Conservation (phyloP, 2,113 vertebrate genomes). For the Nyctereutes procyonoides region DNA sequence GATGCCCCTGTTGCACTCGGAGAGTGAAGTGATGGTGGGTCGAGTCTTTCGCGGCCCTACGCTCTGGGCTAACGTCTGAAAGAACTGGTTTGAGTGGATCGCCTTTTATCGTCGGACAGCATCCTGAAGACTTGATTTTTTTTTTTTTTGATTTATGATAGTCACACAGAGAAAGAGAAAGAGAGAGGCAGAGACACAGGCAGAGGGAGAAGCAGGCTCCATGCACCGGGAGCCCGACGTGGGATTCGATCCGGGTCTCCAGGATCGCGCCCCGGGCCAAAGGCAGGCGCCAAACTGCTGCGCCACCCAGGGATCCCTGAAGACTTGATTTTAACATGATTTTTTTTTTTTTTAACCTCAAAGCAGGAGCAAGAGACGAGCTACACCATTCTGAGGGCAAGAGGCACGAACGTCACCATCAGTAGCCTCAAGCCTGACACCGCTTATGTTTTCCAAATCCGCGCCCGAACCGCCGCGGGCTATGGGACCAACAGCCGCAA, state of each 20-base stretch:
- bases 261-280: too few species aligned
- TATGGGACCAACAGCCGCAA: conserved; percentile 97
- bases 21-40: background rate
- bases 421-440: conserved; percentile 96
- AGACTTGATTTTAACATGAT: conserved; percentile 80
- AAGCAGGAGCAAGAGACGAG: conserved; percentile 99
- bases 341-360: conserved; percentile 83
- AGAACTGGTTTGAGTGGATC: background rate
- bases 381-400: conserved; percentile 97
- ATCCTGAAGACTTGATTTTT: conserved; percentile 65
- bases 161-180: too few species aligned
- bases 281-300: too few species aligned
- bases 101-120: conserved; percentile 37
- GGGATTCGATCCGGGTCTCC: too few species aligned
- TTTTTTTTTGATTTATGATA: too few species aligned
- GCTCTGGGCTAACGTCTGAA: background rate
- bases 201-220: too few species aligned
- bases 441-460: conserved; percentile 96
- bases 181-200: too few species aligned
- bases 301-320: too few species aligned
- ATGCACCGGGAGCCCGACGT: too few species aligned
- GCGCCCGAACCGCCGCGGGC: conserved; percentile 97
- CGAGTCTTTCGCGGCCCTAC: background rate
- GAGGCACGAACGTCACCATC: conserved; percentile 96
- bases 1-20: background rate